Conservation (phyloP, 2,113 vertebrate genomes). For the Cygnus buccinator region DNA sequence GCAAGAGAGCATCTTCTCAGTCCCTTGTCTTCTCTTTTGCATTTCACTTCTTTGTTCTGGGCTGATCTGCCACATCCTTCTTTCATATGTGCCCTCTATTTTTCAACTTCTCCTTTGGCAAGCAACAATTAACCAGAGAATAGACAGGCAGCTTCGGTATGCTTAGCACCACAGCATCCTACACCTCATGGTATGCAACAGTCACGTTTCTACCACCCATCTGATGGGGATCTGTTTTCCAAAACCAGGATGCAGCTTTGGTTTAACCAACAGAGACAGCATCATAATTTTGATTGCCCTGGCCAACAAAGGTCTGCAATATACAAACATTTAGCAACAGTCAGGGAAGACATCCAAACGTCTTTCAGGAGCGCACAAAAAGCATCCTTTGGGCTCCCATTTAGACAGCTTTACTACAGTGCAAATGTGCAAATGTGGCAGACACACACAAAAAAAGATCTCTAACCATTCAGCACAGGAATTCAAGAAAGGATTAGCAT, state of each 20-base stretch:
- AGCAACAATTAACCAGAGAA: not conserved
- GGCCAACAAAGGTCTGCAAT: not conserved
- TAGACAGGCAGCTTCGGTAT: not conserved
- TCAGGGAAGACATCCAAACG: not conserved
- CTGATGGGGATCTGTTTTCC: not conserved
- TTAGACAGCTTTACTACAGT: not conserved
- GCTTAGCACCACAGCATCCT: not conserved
- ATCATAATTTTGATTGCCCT: not conserved
- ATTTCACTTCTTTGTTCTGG: not conserved
- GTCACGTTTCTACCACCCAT: not conserved
- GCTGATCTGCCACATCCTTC: not conserved
- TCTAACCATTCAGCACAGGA: not conserved
- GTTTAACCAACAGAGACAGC: not conserved
- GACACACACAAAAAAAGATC: not conserved
- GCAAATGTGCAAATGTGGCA: not conserved
- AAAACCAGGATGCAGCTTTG: not conserved
- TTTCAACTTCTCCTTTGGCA: not conserved
- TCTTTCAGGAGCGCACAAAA: not conserved
- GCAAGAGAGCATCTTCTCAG: not conserved
- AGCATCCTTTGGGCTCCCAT: not conserved
- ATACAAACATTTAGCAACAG: not conserved
- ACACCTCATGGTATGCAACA: not conserved
- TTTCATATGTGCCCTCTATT: accelerated
- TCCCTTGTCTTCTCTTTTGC: not conserved
- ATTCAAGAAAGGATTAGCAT: not conserved